These are phyloP conservation scores for Malachius bipustulatus DNA, from an alignment of 2,888 invertebrate genomes.

Conservation along the genomic window DNA sequence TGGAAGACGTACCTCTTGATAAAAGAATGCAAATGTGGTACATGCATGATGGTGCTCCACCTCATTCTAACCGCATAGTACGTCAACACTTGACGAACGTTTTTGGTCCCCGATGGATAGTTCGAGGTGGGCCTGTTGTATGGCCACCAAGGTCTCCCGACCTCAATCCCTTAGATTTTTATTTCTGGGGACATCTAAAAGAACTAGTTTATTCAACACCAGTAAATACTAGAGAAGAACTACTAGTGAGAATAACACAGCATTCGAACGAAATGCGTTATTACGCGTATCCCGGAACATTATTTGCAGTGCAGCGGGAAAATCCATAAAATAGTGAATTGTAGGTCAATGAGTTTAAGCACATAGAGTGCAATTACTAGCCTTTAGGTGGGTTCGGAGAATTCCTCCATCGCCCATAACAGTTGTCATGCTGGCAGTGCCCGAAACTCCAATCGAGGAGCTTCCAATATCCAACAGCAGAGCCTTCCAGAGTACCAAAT, in stretches of 20 bases:
- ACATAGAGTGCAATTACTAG: no score
- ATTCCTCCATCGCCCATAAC: no score
- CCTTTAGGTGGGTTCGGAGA: no score
- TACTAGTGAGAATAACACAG: neutral
- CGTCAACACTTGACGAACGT: neutral
- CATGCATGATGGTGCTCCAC: constrained; percentile 3
- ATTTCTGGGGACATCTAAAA: neutral
- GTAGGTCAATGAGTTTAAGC: no score
- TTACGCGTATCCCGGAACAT: no score
- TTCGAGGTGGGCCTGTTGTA: neutral
- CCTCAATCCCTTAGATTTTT: neutral
- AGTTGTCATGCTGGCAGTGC: no score
- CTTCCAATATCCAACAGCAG: no score
- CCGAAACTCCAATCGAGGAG: no score
- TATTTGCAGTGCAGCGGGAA: no score
- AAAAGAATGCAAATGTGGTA: neutral
- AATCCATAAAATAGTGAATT: no score
- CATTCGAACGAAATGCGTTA: no score
- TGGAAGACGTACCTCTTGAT: neutral
- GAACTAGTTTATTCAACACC: neutral
- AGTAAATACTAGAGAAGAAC: neutral
- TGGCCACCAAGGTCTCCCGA: neutral
- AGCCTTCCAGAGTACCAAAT: no score
- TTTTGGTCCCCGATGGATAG: neutral
- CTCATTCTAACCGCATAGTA: neutral